These are phyloP conservation scores for Hippopotamus amphibius DNA, from an alignment of 2,113 vertebrate species.

Conservation along the genomic window DNA sequence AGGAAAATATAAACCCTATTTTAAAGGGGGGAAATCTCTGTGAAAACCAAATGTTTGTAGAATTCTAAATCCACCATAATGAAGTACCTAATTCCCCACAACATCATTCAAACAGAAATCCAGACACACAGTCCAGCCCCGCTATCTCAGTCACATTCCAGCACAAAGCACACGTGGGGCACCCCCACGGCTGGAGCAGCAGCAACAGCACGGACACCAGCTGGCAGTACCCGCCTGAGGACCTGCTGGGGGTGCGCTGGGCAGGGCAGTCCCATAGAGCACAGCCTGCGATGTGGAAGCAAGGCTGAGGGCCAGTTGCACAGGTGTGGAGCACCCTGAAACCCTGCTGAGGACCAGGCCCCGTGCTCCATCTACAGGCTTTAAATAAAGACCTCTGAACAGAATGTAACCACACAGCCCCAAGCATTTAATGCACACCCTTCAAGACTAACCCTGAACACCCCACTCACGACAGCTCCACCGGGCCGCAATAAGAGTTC, in stretches of 20 bases:
- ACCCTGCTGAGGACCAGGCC: not conserved
- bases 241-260: not conserved
- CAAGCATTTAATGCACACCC: not conserved
- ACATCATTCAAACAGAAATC: not conserved
- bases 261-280: fast-evolving
- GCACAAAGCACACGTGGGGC: not conserved
- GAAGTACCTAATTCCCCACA: not conserved
- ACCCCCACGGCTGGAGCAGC: not conserved
- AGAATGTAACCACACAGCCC: not conserved
- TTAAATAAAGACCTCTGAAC: not conserved
- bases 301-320: not conserved
- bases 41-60: not conserved
- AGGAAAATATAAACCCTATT: constrained; percentile 8
- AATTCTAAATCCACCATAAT: not conserved
- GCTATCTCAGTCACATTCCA: not conserved
- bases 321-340: not conserved
- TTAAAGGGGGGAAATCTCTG: not conserved
- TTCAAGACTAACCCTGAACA: not conserved
- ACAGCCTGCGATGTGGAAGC: fast-evolving
- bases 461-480: not conserved
- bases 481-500: not conserved
- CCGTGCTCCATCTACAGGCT: not conserved
- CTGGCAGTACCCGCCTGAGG: not conserved
- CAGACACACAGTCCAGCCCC: not conserved
- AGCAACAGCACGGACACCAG: not conserved